Conservation (phyloP, 1,140 invertebrate genomes). For the Calephelis nemesis region DNA sequence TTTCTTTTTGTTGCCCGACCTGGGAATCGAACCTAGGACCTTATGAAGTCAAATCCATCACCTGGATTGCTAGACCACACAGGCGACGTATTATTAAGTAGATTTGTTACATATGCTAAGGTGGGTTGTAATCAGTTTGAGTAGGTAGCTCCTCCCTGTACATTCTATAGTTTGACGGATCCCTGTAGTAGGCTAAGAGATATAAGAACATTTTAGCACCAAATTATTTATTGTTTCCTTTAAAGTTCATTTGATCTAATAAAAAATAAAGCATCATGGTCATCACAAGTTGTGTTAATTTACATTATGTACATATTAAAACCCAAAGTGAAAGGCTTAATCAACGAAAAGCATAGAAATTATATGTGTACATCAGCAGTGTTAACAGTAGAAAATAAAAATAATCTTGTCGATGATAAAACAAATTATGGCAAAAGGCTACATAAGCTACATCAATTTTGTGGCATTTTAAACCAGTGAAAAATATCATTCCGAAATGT, state of each 20-base stretch:
- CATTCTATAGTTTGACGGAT: not conserved
- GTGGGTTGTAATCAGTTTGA: no score
- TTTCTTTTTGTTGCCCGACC: no score
- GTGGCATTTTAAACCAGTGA: no score
- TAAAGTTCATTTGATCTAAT: slow-evolving; percentile 36
- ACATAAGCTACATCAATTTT: no score
- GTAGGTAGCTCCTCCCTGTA: not conserved
- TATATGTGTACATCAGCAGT: slow-evolving; percentile 3
- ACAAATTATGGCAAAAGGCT: no score
- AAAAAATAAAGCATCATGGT: slow-evolving; percentile 23
- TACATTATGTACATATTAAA: slow-evolving; percentile 35
- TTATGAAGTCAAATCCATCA: no score
- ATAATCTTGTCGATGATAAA: no score
- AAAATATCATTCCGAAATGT: no score
- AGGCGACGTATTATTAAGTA: no score
- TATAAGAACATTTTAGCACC: slow-evolving; percentile 54
- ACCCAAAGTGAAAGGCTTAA: slow-evolving; percentile 10
- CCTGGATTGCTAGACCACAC: no score
- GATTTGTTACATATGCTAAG: no score
- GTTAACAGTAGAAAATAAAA: not conserved
- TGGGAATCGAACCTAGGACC: no score
- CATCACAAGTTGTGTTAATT: slow-evolving; percentile 20
- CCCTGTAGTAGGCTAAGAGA: slow-evolving; percentile 38
- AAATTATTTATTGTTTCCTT: slow-evolving; percentile 64
- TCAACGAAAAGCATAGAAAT: slow-evolving; percentile 17